These are phyloP conservation scores for Panulirus ornatus DNA, from an alignment of 1,140 invertebrate genomes.

Conservation along the genomic window DNA sequence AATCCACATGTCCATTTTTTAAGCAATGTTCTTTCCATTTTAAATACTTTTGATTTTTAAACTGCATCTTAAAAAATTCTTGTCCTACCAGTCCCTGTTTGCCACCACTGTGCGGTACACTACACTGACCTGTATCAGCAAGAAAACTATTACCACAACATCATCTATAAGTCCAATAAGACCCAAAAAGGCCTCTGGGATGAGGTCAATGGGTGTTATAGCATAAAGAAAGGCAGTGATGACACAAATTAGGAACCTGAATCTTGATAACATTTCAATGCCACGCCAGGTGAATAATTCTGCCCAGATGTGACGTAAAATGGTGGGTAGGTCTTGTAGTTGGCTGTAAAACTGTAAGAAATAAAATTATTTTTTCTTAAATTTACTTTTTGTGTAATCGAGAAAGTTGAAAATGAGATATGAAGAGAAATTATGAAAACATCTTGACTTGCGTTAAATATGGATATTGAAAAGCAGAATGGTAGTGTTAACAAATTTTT, in stretches of 20 bases:
- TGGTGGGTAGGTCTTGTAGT: slow-evolving; percentile 68
- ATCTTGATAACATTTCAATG: slow-evolving; percentile 64
- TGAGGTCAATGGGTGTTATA: slow-evolving; percentile 68
- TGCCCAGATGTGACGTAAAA: slow-evolving; percentile 74
- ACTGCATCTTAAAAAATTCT: neutral
- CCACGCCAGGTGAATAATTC: slow-evolving; percentile 73
- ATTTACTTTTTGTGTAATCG: too few species aligned
- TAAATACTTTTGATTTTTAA: neutral
- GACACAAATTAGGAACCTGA: slow-evolving; percentile 64
- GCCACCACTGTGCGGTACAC: slow-evolving; percentile 71
- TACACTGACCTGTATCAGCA: slow-evolving; percentile 71
- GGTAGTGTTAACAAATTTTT: too few species aligned
- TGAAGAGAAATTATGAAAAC: too few species aligned
- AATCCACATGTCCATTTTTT: too few species aligned
- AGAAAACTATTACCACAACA: slow-evolving; percentile 64
- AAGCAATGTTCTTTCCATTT: too few species aligned
- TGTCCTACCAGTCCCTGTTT: slow-evolving; percentile 62
- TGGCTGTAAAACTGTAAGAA: slow-evolving; percentile 68
- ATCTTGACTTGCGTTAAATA: too few species aligned
- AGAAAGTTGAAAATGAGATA: too few species aligned
- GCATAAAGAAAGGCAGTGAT: slow-evolving; percentile 66
- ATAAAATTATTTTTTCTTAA: neutral
- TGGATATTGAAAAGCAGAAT: too few species aligned
- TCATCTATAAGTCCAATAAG: slow-evolving; percentile 72
- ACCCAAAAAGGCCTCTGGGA: slow-evolving; percentile 73